Evolutionary conservation across 2,797 vertebrate genomes (phyloP).

Genomic region (Leptodactylus fallax): DNA sequence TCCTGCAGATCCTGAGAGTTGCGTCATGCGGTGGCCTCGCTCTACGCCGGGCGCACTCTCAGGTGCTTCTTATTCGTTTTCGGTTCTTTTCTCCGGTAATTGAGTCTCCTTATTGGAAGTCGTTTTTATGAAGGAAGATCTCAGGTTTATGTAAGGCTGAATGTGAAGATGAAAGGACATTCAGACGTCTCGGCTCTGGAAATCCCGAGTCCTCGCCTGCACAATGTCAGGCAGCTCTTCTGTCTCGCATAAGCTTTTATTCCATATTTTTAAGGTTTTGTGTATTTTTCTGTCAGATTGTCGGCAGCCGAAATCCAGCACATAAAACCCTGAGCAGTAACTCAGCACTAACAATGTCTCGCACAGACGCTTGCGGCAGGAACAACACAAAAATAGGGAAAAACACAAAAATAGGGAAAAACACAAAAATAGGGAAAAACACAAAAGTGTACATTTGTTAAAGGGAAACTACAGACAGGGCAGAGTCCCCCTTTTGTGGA

Average conservation of each 20-base stretch:
- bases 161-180: background rate
- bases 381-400: background rate
- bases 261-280: background rate
- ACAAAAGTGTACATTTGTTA: background rate
- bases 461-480: background rate
- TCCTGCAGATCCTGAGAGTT: background rate
- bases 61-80: background rate
- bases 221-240: background rate
- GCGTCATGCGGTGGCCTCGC: background rate
- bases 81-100: conserved; percentile 26
- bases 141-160: conserved; percentile 19
- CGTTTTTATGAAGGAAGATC: conserved; percentile 51
- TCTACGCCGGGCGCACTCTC: background rate
- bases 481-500: background rate
- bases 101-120: conserved; percentile 42
- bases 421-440: background rate
- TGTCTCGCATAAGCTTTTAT: background rate
- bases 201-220: background rate
- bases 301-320: background rate
- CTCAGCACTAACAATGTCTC: background rate
- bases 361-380: background rate
- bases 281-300: background rate
- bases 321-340: background rate
- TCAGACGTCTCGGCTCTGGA: background rate
- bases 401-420: background rate